Evolutionary conservation across 1,140 invertebrate species (phyloP), one percentile per base, ranked within the genome.

Genomic region (Holotrichia oblita): DNA sequence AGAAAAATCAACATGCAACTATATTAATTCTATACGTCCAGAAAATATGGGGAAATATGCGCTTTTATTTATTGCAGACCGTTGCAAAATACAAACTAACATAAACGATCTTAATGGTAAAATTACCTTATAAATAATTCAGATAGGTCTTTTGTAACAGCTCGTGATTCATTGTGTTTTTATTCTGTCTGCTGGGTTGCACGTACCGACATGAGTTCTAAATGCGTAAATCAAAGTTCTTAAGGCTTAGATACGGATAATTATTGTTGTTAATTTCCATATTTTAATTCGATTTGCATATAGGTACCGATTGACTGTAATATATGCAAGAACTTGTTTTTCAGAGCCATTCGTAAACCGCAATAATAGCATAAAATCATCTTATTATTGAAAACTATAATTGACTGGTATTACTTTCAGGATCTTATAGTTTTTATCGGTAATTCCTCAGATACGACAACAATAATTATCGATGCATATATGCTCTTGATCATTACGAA

Each of bases 41-140:
- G 42, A 9, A 44, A 44, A 14, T 44, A 55, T 14, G 6, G 17
- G n/a, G 0, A 17, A 55, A n/a, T 55, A 2, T n/a, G 6, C 48
- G 14, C 14, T 55, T 17, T 69, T 69, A 69, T 69, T 27, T 69
- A 22, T 22, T 69, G 12, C 20, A 27, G 12, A 34, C 61, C 7
- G 22, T 27, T 69, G 61, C 61, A 69, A 69, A 69, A 69, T 6
- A 4, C 61, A 14, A 34, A 27, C 4, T 17, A 69, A 17, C 10
- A 22, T 69, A 69, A 69, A 69, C 22, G 61, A 69, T 24, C 61
- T 22, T 69, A 69, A 69, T 69, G 61, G 20, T 27, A 69, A 69
- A 69, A 69, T 69, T 69, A 22, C 61, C 61, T 69, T 69, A 69
- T 69, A 69, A 69, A 69, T 69, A 69, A 48, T 69, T 69, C 61